A percentile compares a stretch with the other conserved stretches of the same genome.
Conservation (phyloP, 2,888 invertebrate genomes). For the Quadriops clusia region DNA sequence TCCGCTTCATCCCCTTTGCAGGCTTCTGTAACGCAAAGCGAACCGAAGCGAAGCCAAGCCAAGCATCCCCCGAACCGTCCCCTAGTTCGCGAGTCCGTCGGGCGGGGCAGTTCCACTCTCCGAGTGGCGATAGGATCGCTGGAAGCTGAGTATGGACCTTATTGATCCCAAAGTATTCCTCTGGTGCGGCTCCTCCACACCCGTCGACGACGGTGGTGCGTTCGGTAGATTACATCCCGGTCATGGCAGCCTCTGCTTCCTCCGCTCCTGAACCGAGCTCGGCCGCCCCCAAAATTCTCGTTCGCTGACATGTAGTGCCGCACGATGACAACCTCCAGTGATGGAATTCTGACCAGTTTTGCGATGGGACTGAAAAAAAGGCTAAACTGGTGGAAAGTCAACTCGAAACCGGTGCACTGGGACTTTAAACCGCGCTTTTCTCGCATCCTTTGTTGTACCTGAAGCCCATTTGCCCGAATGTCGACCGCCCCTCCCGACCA, state of each 20-base stretch:
- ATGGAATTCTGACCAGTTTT: constrained; percentile 22
- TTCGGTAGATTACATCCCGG: constrained; percentile 18
- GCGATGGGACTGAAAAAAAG: constrained; percentile 30
- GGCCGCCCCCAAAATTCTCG: constrained; percentile 2
- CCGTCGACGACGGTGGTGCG: constrained; percentile 26
- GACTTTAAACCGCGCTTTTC: constrained; percentile 24
- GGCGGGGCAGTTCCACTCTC: too few relatives aligned
- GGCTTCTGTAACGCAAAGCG: too few relatives aligned
- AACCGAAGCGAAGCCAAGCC: too few relatives aligned
- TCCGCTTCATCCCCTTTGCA: too few relatives aligned
- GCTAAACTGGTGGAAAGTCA: constrained; percentile 32
- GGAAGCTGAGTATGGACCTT: constrained; percentile 32
- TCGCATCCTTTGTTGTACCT: constrained; percentile 26
- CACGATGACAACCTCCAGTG: constrained; percentile 23
- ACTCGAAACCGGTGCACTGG: constrained; percentile 27
- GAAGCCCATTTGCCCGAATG: too few relatives aligned
- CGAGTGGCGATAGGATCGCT: too few relatives aligned
- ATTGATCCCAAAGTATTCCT: constrained; percentile 31
- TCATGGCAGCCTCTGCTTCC: constrained; percentile 19
- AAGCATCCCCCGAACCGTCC: too few relatives aligned
- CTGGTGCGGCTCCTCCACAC: constrained; percentile 26
- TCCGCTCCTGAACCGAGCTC: constrained; percentile 8
- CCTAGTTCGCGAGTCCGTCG: too few relatives aligned
- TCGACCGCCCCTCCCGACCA: too few relatives aligned
- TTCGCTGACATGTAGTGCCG: constrained; percentile 14